A percentile compares a stretch with the other conserved stretches of the same genome.
Evolutionary conservation across 2,888 invertebrate species (phyloP).

Genomic region (Gymnocheta viridis): DNA sequence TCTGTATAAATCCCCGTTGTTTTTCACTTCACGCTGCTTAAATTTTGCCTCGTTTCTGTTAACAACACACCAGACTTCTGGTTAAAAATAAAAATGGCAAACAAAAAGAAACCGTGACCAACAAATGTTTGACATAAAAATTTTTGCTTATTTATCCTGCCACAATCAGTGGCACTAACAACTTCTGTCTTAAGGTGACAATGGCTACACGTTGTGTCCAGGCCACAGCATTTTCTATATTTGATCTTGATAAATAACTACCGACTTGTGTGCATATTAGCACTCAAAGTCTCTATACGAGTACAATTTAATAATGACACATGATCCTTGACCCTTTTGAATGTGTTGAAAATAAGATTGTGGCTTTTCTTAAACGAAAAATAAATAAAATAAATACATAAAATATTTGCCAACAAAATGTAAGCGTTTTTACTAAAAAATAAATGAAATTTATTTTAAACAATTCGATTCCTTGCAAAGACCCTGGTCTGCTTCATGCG

Average conservation of each 20-base stretch:
- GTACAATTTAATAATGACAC: constrained; percentile 45
- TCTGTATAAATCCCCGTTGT: background rate
- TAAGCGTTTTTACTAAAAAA: too few species aligned
- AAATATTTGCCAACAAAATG: too few species aligned
- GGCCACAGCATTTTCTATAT: constrained; percentile 23
- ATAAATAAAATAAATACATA: background rate
- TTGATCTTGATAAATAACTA: constrained; percentile 58
- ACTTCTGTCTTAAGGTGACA: constrained; percentile 25
- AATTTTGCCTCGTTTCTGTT: background rate
- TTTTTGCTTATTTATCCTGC: constrained; percentile 60
- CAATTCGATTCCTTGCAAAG: too few species aligned
- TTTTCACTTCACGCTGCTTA: background rate
- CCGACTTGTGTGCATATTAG: constrained; percentile 35
- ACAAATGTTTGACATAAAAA: constrained; percentile 52
- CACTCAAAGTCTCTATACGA: constrained; percentile 21
- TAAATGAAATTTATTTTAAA: background rate
- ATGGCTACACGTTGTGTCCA: constrained; percentile 11
- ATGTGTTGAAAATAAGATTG: background rate
- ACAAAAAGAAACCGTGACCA: constrained; percentile 61
- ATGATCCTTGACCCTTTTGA: constrained; percentile 34
- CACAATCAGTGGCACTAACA: constrained; percentile 55
- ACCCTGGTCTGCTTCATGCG: too few species aligned
- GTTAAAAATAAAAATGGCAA: constrained; percentile 1
- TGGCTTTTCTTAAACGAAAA: background rate
- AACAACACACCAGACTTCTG: background rate